Base-by-base conservation (phyloP, 2,113 vertebrate genomes). In the Apaloderma vittatum region DNA sequence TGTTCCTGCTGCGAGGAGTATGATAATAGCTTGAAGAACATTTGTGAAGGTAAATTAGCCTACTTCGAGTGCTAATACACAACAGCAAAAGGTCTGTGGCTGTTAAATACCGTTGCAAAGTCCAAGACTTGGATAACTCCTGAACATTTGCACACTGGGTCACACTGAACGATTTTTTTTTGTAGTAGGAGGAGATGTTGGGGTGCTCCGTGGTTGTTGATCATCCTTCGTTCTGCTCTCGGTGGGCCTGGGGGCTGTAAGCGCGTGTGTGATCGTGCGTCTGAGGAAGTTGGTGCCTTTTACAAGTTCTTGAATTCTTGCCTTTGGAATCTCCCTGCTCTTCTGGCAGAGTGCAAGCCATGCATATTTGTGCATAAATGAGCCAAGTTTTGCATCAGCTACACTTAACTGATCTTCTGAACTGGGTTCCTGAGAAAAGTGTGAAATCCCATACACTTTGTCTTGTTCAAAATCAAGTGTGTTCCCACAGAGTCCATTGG, bases 401-500 rank as follows among this genome's bases (percentile, higher is more conserved):
- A 3, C 4, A 2, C 78, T 61, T 49, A 26, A 3, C 18, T 61
- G 66, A 34, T 19, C 71, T 73, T 61, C 84, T 73, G 45, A 24
- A 90, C 70, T 30, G 15, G 49, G 6, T 70, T 52, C 68, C 67
- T 94, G 10, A 36, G 62, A 77, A 46, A 48, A 48, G 24, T 79
- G 86, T 93, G 89, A 82, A 83, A 24, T 78, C 61, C 20, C 19
- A 9, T 29, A 27, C 49, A 46, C 20, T 93, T 95, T 71, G 6
- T 76, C 9, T 84, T 88, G 17, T 18, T 78, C 58, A 54, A 66
- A 91, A 73, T 91, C 27, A 86, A 75, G 68, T 86, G 63, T 86
- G 51, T 65, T 97, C 96, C 96, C 46, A 6, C 66, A 71, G 92
- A 93, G 79, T 95, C 65, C 43, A 49, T 46, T 96, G 80, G 88